These are phyloP conservation scores for Tetragonula clypearis DNA, from an alignment of 1,140 invertebrate genomes.

Conservation along the genomic window DNA sequence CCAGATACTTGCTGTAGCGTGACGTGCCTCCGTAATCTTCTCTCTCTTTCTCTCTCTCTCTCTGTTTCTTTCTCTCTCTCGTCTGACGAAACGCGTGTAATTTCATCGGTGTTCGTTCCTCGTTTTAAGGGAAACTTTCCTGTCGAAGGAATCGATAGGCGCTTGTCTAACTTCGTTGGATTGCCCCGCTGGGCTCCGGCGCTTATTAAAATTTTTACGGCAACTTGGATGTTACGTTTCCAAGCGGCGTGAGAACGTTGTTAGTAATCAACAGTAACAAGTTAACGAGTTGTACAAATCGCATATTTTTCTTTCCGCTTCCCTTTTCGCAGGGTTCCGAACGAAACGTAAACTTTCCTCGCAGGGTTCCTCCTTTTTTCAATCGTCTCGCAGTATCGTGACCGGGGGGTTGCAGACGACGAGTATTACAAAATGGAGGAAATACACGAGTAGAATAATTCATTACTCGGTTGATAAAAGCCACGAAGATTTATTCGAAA, in stretches of 20 bases:
- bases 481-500: no score
- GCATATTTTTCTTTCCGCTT: background rate
- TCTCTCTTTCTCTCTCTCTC: no score
- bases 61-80: no score
- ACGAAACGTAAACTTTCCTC: background rate
- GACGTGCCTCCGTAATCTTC: no score
- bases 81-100: no score
- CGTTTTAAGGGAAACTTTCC: conserved; percentile 1
- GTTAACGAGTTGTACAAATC: background rate
- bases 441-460: no score
- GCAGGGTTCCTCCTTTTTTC: no score
- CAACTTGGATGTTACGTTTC: background rate
- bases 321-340: background rate
- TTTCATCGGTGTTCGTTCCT: background rate
- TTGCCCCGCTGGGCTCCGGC: background rate
- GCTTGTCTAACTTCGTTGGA: background rate
- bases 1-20: no score
- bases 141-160: conserved; percentile 38
- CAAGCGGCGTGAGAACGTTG: background rate
- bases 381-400: no score
- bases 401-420: no score
- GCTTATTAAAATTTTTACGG: conserved; percentile 18
- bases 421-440: no score
- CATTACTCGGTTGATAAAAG: no score
- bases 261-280: background rate